Base-by-base conservation (phyloP, 2,797 vertebrate genomes). In the Limnodromus scolopaceus region DNA sequence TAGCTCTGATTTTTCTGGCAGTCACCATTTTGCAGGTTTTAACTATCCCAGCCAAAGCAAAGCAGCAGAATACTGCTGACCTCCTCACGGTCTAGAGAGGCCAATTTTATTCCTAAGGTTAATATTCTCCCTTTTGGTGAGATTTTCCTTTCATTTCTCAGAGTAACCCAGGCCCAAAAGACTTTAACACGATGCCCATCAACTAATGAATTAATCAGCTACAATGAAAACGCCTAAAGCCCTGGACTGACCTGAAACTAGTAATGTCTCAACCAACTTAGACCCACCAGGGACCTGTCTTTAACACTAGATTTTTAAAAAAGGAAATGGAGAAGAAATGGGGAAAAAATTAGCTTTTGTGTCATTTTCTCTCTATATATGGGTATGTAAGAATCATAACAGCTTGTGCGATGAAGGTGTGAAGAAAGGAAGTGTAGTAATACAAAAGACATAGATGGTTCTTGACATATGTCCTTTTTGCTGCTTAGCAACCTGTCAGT, bases 401-500 rank as follows among this genome's bases (percentile, higher is more conserved):
- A 92, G 82, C 57, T 68, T 93, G 57, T 65, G 32, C 68, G 79
- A 84, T 46, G 53, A 94, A 89, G 71, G 57, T 80, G 85, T 86
- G 79, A 95, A 30, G 55, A 83, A 90, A 41, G 30, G n/a, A 96
- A 81, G 25, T 61, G 28, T 46, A 82, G 82, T 66, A 89, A 92
- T 87, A 87, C 79, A 87, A 91, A 91, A 96, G 76, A 57, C 27
- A 85, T 68, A 94, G 82, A 80, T 57, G 76, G 61, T 71, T 92
- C 90, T 88, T 92, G 93, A 96, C 92, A 89, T 87, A 87, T 38
- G 76, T 80, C 68, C 85, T 92, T 90, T 93, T 60, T 77, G 92
- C 92, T 96, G 94, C 95, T 93, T 94, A 96, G 93, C 94, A 97
- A 96, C 82, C 60, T 45, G 28, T 20, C 72, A 57, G 32, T 27